phyloP scores from a whole-genome alignment of 1,140 invertebrate species.

The Hyles euphorbiae region DNA sequence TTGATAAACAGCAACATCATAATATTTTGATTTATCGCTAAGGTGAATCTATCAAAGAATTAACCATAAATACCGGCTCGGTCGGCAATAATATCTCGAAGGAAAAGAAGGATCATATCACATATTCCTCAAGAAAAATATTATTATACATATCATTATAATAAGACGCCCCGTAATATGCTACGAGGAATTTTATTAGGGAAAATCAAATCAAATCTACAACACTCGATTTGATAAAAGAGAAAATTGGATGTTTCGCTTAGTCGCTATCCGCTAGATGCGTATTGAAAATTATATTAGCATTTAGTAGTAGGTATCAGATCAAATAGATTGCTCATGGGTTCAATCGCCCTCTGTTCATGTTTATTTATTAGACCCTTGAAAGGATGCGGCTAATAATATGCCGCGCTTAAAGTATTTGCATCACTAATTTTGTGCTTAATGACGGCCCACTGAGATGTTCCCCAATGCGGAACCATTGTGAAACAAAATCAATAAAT shows the following conservation, averaged over 20 bases:
- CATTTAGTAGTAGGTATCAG: conserved; percentile 48
- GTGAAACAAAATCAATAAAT: conserved; percentile 4
- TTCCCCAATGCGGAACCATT: conserved; percentile 4
- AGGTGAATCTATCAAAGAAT: too few species aligned
- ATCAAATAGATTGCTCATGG: conserved; percentile 43
- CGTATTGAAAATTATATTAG: conserved; percentile 40
- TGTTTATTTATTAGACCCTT: conserved; percentile 63
- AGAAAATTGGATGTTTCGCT: conserved; percentile 23
- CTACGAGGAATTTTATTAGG: conserved; percentile 5
- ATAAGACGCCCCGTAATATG: conserved; percentile 5
- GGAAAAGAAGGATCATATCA: too few species aligned
- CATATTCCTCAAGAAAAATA: too few species aligned
- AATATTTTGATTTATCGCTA: too few species aligned
- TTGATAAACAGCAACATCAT: too few species aligned
- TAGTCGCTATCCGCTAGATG: conserved; percentile 14
- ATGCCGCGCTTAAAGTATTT: conserved; percentile 45
- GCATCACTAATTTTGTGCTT: conserved; percentile 38
- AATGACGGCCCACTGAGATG: conserved; percentile 15
- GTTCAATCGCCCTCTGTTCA: conserved; percentile 39
- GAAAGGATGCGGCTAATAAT: conserved; percentile 51
- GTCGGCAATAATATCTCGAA: too few species aligned
- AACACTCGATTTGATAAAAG: conserved; percentile 14
- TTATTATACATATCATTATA: too few species aligned
- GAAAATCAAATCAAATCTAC: conserved; percentile 12
- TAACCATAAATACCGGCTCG: too few species aligned